Conservation (phyloP, 2,113 vertebrate species). For the Piliocolobus tephrosceles region DNA sequence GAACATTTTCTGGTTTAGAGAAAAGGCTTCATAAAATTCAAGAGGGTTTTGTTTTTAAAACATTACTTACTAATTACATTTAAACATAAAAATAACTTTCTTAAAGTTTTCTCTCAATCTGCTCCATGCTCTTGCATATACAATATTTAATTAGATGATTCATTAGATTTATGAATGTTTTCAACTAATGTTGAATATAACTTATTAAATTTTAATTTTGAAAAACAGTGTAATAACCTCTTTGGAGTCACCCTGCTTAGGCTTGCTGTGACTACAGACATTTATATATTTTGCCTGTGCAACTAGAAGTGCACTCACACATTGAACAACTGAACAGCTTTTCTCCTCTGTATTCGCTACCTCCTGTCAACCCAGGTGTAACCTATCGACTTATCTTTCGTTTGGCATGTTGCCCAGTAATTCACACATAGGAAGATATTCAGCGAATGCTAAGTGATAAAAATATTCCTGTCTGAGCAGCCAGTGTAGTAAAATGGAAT, state of each 20-base stretch:
- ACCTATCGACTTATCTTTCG: not conserved
- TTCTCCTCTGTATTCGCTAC: not conserved
- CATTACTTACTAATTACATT: constrained; percentile 50
- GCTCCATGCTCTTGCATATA: constrained; percentile 1
- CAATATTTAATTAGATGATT: constrained; percentile 64
- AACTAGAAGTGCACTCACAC: not conserved
- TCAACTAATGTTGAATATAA: constrained; percentile 57
- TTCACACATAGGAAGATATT: not conserved
- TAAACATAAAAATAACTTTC: constrained; percentile 45
- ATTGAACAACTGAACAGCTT: not conserved
- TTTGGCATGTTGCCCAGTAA: not conserved
- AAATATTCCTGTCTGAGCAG: not conserved
- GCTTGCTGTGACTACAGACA: not conserved
- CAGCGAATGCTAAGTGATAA: not conserved
- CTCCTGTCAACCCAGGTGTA: not conserved
- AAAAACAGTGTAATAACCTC: constrained; percentile 47
- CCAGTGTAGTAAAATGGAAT: not conserved
- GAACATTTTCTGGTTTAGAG: constrained; percentile 1
- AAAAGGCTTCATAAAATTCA: constrained; percentile 52
- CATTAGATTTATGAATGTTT: constrained; percentile 68
- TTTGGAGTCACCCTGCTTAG: not conserved
- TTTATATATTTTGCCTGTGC: not conserved
- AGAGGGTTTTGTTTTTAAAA: constrained; percentile 56
- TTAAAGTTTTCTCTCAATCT: constrained; percentile 2
- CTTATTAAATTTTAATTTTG: constrained; percentile 62